phyloP scores from a whole-genome alignment of 1,140 invertebrate genomes.

The Bombus balteatus region DNA sequence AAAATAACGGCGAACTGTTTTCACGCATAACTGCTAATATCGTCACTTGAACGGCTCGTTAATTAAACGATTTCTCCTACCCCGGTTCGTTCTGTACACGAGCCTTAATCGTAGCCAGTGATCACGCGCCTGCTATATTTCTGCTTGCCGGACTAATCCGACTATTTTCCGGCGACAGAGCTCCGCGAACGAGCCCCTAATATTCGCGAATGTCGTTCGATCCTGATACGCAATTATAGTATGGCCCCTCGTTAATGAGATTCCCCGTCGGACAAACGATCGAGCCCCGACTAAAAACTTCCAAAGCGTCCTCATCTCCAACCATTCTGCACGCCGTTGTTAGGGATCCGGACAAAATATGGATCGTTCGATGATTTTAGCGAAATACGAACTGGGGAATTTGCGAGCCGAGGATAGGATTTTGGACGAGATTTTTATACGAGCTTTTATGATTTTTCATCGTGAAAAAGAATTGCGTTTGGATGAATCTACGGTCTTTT shows the following conservation, averaged over 20 bases:
- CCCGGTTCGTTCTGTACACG: not conserved
- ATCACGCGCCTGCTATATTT: conserved; percentile 7
- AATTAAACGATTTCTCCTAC: conserved; percentile 64
- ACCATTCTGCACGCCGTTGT: not conserved
- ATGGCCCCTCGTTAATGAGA: conserved; percentile 26
- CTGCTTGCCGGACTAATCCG: conserved; percentile 16
- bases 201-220: conserved; percentile 25
- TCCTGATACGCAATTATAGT: conserved; percentile 30
- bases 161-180: conserved; percentile 21
- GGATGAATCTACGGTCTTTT: too few species aligned
- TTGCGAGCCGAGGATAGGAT: not conserved
- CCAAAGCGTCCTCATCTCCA: not conserved
- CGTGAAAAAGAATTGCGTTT: too few species aligned
- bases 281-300: conserved; percentile 9
- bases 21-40: conserved; percentile 15
- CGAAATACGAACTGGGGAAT: not conserved
- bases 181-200: conserved; percentile 1
- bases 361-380: not conserved
- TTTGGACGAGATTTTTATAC: not conserved
- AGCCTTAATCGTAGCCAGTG: not conserved
- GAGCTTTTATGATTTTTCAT: not conserved
- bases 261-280: conserved; percentile 18
- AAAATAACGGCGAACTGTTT: not conserved
- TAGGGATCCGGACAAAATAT: not conserved
- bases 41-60: conserved; percentile 42